Evolutionary conservation across 2,797 vertebrate species (phyloP), one percentile per base, ranked within the genome.

Genomic region (Falco naumanni): DNA sequence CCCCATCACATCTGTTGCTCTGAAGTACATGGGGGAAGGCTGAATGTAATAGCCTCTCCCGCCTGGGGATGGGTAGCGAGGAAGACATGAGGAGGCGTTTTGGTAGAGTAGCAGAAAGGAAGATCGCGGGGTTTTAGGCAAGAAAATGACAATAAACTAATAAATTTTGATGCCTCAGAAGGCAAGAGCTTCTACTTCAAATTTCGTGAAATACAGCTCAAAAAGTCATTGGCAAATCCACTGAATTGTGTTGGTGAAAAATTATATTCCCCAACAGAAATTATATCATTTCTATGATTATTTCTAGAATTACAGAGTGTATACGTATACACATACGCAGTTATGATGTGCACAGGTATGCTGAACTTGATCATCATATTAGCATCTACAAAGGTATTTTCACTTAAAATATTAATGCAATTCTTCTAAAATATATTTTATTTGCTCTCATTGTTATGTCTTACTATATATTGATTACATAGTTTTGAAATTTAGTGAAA

Each of bases 221-320:
- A 45, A 71, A 84, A 53, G n/a, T 61, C 29, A 45, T 20, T 63
- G 89, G 74, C 41, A 79, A 83, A 69, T 53, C 83, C 59, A 22
- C 64, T 34, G 45, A 56, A 11, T n/a, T 51, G 18, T 43, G 28
- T 15, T 82, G 85, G 48, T 50, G 56, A 16, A 3, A 34, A 75
- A 31, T 3, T 10, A 25, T 37, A 0, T 74, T 90, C 66, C 78
- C 50, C 50, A 20, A 4, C 11, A 19, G 47, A 31, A 80, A 39
- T 48, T 2, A 2, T 11, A 2, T 16, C 0, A 25, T 76, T 72
- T 65, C 57, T n/a, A 0, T 60, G 48, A 3, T 64, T 37, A 21
- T 59, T 82, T 78, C 65, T 81, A 21, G 69, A 48, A 33, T 61
- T 48, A 0, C 28, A 37, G 63, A 9, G 43, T 13, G 25, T 61